These are phyloP conservation scores for Phania funesta DNA, from an alignment of 2,888 invertebrate genomes.

Conservation along the genomic window DNA sequence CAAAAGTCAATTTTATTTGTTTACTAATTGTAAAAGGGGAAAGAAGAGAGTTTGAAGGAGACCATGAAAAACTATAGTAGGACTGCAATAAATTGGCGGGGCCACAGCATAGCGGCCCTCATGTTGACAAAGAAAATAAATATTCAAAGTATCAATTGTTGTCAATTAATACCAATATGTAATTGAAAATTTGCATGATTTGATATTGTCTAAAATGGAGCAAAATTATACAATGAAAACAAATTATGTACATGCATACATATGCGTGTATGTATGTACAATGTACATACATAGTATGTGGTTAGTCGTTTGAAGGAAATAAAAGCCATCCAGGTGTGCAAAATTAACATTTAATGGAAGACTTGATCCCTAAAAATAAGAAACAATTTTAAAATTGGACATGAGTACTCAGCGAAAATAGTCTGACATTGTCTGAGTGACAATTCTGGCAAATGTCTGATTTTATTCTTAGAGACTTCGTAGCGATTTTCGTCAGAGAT, in stretches of 20 bases:
- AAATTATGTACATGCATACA: too few species aligned
- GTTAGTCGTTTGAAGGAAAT: slow-evolving; percentile 7
- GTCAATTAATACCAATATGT: background rate
- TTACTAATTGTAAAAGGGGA: background rate
- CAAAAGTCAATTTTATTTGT: too few species aligned
- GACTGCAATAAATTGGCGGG: background rate
- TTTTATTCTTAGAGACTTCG: too few species aligned
- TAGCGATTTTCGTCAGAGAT: too few species aligned
- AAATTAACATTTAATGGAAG: background rate
- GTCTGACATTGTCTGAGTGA: too few species aligned
- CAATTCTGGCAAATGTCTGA: too few species aligned
- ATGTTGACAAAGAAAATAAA: background rate
- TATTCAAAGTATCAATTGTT: background rate
- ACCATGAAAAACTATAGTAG: background rate
- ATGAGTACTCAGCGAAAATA: too few species aligned
- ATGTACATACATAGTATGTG: background rate
- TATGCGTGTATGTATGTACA: too few species aligned
- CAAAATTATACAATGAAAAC: background rate
- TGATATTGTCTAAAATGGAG: background rate
- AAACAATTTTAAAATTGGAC: too few species aligned
- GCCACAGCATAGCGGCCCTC: background rate
- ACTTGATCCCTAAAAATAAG: background rate
- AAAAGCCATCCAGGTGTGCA: background rate
- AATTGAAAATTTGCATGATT: background rate
- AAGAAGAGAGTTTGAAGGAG: background rate